Percentiles rank a stretch among this genome's conserved stretches.
phyloP scores from a whole-genome alignment of 2,113 vertebrate genomes.

The Eretmochelys imbricata region DNA sequence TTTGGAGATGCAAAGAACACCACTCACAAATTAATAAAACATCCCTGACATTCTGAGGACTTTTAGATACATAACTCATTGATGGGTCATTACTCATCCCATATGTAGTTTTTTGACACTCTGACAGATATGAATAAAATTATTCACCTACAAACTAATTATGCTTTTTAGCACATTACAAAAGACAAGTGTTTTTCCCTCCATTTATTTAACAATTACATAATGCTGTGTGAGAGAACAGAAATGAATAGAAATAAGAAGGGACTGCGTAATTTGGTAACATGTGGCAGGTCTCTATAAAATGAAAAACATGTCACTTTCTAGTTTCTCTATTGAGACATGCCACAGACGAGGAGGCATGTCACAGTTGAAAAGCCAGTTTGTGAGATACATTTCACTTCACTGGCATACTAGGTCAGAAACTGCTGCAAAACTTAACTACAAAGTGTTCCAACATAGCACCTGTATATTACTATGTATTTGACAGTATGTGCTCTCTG shows the following conservation, averaged over 20 bases:
- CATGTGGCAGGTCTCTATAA: rapidly evolving
- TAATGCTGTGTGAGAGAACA: not conserved
- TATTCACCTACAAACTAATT: not conserved
- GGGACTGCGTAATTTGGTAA: not conserved
- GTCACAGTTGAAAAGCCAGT: not conserved
- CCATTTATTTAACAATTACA: not conserved
- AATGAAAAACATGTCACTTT: not conserved
- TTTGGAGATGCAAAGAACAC: not conserved
- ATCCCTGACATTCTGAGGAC: not conserved
- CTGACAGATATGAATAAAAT: not conserved
- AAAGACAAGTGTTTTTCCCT: not conserved
- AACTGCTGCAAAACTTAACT: not conserved
- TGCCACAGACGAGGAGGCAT: not conserved
- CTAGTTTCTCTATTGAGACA: not conserved
- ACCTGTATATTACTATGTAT: not conserved
- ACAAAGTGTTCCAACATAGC: not conserved
- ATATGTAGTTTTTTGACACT: not conserved
- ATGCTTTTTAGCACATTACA: not conserved
- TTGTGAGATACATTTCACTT: not conserved
- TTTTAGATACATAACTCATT: not conserved
- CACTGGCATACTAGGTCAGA: not conserved
- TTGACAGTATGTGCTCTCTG: not conserved
- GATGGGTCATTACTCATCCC: not conserved
- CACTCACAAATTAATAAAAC: too few species aligned
- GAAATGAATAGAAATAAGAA: not conserved